A percentile compares a stretch with the other conserved stretches of the same genome.
phyloP scores from a whole-genome alignment of 2,113 vertebrate species.

The Mustelus asterias region DNA sequence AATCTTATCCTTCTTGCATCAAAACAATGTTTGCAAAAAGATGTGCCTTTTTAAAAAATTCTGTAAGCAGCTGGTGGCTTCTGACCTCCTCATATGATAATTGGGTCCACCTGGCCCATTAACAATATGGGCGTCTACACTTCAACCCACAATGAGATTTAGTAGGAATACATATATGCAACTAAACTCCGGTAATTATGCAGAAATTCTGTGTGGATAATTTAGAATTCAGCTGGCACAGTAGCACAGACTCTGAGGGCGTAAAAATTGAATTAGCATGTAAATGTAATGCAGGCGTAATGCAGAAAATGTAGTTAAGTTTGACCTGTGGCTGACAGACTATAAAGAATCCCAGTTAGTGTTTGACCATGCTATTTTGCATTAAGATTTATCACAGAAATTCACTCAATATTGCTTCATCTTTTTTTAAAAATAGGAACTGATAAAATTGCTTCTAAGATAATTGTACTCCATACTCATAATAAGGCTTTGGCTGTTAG shows the following conservation, averaged over 20 bases:
- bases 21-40: slow-evolving; percentile 41
- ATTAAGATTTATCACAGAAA: slow-evolving; percentile 32
- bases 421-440: background rate
- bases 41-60: slow-evolving; percentile 38
- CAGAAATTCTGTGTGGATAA: slow-evolving; percentile 39
- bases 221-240: slow-evolving; percentile 42
- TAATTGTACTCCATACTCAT: background rate
- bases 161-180: slow-evolving; percentile 16
- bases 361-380: slow-evolving; percentile 25
- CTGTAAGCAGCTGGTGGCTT: background rate
- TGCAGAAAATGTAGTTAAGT: slow-evolving; percentile 30
- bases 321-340: slow-evolving; percentile 38
- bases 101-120: slow-evolving; percentile 40
- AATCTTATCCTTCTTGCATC: background rate
- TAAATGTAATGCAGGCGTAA: slow-evolving; percentile 39
- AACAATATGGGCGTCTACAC: slow-evolving; percentile 35
- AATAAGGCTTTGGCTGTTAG: background rate
- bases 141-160: slow-evolving; percentile 40
- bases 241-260: slow-evolving; percentile 29
- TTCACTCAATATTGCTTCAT: background rate
- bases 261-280: slow-evolving; percentile 41
- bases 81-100: slow-evolving; percentile 45
- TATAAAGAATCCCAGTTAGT: slow-evolving; percentile 19
- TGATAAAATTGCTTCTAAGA: background rate
- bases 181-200: slow-evolving; percentile 41